Percentiles rank a stretch among this genome's conserved stretches.
These are phyloP conservation scores for Archips xylosteana DNA, from an alignment of 2,888 invertebrate genomes.

Conservation along the genomic window DNA sequence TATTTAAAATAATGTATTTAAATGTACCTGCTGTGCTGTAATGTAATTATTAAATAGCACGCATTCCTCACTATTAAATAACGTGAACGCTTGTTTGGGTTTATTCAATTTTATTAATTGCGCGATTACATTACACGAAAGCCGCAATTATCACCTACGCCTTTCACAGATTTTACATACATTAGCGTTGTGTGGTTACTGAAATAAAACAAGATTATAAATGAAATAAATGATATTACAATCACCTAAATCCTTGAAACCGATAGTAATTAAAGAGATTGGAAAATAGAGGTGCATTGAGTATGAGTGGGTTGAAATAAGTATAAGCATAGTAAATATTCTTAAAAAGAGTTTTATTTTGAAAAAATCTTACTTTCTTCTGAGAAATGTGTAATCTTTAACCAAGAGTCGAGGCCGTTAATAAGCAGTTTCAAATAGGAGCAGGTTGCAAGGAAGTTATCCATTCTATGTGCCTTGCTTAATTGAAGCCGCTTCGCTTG, in stretches of 20 bases:
- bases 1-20: slow-evolving; percentile 27
- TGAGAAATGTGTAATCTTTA: background rate
- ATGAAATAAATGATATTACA: background rate
- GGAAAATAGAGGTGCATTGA: background rate
- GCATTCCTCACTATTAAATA: slow-evolving; percentile 35
- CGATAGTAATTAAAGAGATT: background rate
- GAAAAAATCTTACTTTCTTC: background rate
- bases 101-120: slow-evolving; percentile 27
- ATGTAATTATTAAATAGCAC: slow-evolving; percentile 15
- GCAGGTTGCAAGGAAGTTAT: slow-evolving; percentile 46
- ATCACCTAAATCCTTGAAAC: background rate
- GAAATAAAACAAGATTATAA: background rate
- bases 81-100: slow-evolving; percentile 22
- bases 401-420: slow-evolving; percentile 4
- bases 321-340: background rate
- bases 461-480: slow-evolving; percentile 50
- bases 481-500: slow-evolving; percentile 56
- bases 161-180: slow-evolving; percentile 9
- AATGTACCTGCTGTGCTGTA: slow-evolving; percentile 17
- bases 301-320: background rate
- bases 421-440: slow-evolving; percentile 29
- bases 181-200: background rate
- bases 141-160: slow-evolving; percentile 17
- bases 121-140: slow-evolving; percentile 16
- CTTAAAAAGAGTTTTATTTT: background rate